phyloP scores from a whole-genome alignment of 2,797 vertebrate genomes.

The Carapus acus region DNA sequence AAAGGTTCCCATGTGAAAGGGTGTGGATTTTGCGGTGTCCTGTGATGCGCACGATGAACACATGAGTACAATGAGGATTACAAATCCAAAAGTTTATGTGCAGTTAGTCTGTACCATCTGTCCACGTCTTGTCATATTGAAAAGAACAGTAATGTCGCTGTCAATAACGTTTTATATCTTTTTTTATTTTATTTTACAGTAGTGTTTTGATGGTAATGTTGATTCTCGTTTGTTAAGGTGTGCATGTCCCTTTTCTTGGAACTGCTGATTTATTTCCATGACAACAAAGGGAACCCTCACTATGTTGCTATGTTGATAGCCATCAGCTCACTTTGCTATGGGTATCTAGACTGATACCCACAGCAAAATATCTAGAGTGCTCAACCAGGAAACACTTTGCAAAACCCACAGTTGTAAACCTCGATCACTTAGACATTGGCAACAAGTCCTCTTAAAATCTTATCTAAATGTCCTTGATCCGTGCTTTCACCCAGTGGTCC shows the following conservation, averaged over 20 bases:
- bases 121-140: too few relatives aligned
- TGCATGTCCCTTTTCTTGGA: conserved; percentile 36
- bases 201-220: conserved; percentile 17
- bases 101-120: too few relatives aligned
- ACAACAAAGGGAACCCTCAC: conserved; percentile 35
- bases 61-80: too few relatives aligned
- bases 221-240: conserved; percentile 9
- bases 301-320: conserved; percentile 59
- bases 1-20: too few relatives aligned
- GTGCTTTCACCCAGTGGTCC: conserved; percentile 13
- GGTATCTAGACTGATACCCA: too few relatives aligned
- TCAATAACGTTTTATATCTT: too few relatives aligned
- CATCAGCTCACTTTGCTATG: conserved; percentile 33
- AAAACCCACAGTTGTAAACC: conserved; percentile 47
- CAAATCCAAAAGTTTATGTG: too few relatives aligned
- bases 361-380: conserved; percentile 29
- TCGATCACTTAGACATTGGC: conserved; percentile 30
- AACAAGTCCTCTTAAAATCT: conserved; percentile 44
- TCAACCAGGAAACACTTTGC: conserved; percentile 56
- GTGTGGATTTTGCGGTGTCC: too few relatives aligned
- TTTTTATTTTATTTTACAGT: too few relatives aligned
- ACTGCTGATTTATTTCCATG: conserved; percentile 44
- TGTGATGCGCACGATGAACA: too few relatives aligned
- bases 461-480: conserved; percentile 36
- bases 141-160: too few relatives aligned